phyloP scores from a whole-genome alignment of 2,797 vertebrate genomes.

The Melanogrammus aeglefinus region DNA sequence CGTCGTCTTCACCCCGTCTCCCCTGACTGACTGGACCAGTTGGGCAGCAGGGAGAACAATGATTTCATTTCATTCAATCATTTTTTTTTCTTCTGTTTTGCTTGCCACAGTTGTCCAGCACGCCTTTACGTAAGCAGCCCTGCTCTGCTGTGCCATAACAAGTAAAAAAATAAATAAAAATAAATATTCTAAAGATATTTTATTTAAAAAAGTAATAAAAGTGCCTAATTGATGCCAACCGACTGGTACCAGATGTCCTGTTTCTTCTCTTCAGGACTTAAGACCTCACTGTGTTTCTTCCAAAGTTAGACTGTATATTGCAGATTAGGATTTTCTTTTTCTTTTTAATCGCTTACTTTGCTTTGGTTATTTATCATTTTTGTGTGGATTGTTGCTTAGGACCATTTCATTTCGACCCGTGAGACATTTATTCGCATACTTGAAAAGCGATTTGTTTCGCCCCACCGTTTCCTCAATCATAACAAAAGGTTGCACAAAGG shows the following conservation, averaged over 20 bases:
- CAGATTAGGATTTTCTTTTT: slow-evolving; percentile 30
- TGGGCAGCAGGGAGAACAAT: neutral
- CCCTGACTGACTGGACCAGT: neutral
- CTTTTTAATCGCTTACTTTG: slow-evolving; percentile 9
- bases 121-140: slow-evolving; percentile 46
- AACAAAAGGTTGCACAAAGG: slow-evolving; percentile 11
- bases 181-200: slow-evolving; percentile 19
- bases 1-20: slow-evolving; percentile 23
- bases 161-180: slow-evolving; percentile 42
- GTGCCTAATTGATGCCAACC: slow-evolving; percentile 77
- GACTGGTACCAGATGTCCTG: slow-evolving; percentile 64
- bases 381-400: slow-evolving; percentile 9
- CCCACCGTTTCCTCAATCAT: slow-evolving; percentile 15
- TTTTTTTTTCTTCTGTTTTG: slow-evolving; percentile 40
- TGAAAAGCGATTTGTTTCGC: neutral
- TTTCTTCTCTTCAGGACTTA: slow-evolving; percentile 61
- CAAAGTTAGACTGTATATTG: slow-evolving; percentile 44
- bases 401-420: slow-evolving; percentile 1
- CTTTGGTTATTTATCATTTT: slow-evolving; percentile 9
- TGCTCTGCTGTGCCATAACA: slow-evolving; percentile 61
- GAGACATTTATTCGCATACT: slow-evolving; percentile 24
- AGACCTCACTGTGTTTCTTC: slow-evolving; percentile 56
- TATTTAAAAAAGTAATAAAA: slow-evolving; percentile 56
- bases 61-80: neutral
- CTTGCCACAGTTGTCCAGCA: slow-evolving; percentile 47